Evolutionary conservation across 2,888 invertebrate genomes (phyloP), one percentile per base, ranked within the genome.

Genomic region (Galerucella calmariensis): DNA sequence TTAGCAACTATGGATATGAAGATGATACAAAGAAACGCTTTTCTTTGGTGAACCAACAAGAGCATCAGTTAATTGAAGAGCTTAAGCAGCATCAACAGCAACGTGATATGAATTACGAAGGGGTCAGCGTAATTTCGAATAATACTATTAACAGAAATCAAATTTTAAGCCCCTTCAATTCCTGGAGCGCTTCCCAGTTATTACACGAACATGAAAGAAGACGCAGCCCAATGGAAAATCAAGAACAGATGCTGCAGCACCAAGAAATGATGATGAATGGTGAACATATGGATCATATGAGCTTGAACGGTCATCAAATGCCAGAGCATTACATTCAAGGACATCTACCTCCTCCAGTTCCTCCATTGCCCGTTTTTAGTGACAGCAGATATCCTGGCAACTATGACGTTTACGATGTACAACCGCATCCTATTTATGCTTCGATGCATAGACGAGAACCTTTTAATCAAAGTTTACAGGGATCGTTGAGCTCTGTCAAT

Each of bases 111-210:
- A 81, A 82, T 61, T 86, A 85, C 74, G 84, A 82, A 24, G 85
- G 85, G 6, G 75, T 87, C 9, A 87, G 87, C 74, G 86, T 87
- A 1, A 87, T 87, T 71, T 86, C 87, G 73, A 88, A 85, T 74
- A 87, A 87, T 67, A 88, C 87, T 1, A 82, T 89, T 14, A 87
- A 87, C 53, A 80, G 89, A 51, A 86, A 85, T 58, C 88, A 87
- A 1, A 89, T 76, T 10, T 83, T 90, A 48, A 90, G 89, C 78
- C 90, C 90, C 0, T 90, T 88, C 81, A 90, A 90, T 80, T 90
- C 90, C 1, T 91, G 91, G 91, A 90, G 90, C 41, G 91, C 91
- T 2, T 90, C 90, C 4, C 91, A 91, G 79, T 84, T 91, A 12
- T 83, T 91, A 1, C 89, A 90, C 78, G 90, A 90, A 80, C 91